Evolutionary conservation across 2,113 vertebrate genomes (phyloP), one percentile per base, ranked within the genome.

Genomic region (Neotragus moschatus): DNA sequence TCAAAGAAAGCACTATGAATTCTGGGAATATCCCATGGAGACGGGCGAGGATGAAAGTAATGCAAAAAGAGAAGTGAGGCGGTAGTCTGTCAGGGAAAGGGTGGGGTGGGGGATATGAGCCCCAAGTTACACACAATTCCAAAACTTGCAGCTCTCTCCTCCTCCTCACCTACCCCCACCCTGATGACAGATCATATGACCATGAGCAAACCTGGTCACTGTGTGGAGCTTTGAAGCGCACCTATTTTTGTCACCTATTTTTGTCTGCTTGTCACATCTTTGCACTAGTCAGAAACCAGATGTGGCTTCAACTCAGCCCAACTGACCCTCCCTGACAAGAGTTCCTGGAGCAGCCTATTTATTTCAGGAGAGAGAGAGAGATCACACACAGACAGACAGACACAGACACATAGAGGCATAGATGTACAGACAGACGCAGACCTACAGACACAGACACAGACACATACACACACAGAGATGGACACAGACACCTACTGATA

Each of bases 1-100:
- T 61, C 63, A 87, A 93, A 97, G 70, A 47, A 96, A 88, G 66
- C 75, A 85, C 82, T 96, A 58, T 70, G 73, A 94, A 89, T 95
- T 94, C 92, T 95, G 95, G 81, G 77, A 96, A 53, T 96, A 87
- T 33, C 88, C 91, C 82, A 87, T 43, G 56, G 86, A 97, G 89
- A 95, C 7, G 51, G 49, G 36, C 0, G 1, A 94, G 80, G 75
- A 90, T 33, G 39, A 79, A 94, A 90, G 61, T 45, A 87, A 90
- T 26, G 53, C 19, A 91, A 96, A 96, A 96, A 58, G 80, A 95
- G 73, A 89, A 95, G 60, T 39, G 4, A 4, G 7, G 21, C 87
- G 60, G 89, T 63, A 10, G 17, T 87, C 39, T 66, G 63, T 88
- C 58, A 75, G 79, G 49, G 49, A 90, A 86, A 79, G 25, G 51